phyloP scores from a whole-genome alignment of 1,140 invertebrate genomes.

The Rhynchophorus ferrugineus region DNA sequence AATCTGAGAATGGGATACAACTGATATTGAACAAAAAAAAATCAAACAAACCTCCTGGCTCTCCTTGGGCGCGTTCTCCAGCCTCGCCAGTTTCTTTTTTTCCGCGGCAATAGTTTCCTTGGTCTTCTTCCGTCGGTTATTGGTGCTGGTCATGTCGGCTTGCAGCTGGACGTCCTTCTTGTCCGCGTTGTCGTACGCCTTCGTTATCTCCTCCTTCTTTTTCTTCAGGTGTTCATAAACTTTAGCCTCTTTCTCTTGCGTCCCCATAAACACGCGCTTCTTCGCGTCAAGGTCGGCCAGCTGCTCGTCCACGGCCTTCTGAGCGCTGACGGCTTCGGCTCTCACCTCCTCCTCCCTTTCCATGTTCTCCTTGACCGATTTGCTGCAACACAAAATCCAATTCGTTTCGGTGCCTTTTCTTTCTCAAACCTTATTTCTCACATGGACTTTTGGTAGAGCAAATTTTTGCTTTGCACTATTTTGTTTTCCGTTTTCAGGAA shows the following conservation, averaged over 20 bases:
- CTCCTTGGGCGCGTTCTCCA: slow-evolving; percentile 46
- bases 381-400: too few species aligned
- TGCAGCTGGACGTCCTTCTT: slow-evolving; percentile 55
- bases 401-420: too few species aligned
- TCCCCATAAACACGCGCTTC: slow-evolving; percentile 30
- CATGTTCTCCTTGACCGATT: too few species aligned
- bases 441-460: slow-evolving; percentile 61
- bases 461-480: slow-evolving; percentile 59
- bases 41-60: slow-evolving; percentile 30
- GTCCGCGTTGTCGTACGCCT: slow-evolving; percentile 51
- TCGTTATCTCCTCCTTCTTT: slow-evolving; percentile 50
- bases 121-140: slow-evolving; percentile 59
- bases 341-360: too few species aligned
- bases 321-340: slow-evolving; percentile 26
- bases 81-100: slow-evolving; percentile 54
- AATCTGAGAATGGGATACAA: too few species aligned
- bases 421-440: too few species aligned
- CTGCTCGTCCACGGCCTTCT: slow-evolving; percentile 33
- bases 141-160: slow-evolving; percentile 54
- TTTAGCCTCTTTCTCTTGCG: slow-evolving; percentile 37
- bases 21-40: slow-evolving; percentile 17
- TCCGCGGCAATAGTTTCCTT: slow-evolving; percentile 51
- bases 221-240: slow-evolving; percentile 50
- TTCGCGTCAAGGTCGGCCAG: slow-evolving; percentile 24
- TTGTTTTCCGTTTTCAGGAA: slow-evolving; percentile 76